Evolutionary conservation across 1,140 invertebrate species (phyloP), one percentile per base, ranked within the genome.

Genomic region (Geopemphigus sp.): DNA sequence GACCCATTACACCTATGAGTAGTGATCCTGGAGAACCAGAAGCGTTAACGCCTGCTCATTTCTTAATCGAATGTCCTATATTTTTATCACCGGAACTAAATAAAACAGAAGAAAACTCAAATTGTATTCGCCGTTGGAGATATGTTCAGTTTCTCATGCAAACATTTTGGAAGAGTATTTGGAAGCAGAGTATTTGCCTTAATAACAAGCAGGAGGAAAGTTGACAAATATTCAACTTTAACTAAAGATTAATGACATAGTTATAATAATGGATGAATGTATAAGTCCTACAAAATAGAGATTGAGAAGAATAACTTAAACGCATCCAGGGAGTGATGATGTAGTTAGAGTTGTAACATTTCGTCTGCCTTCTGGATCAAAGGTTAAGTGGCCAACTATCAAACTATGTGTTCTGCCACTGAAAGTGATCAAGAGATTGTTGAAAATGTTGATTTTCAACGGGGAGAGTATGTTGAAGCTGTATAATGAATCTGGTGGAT

Each of bases 321-420:
- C 11, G 5, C 39, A 45, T 45, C 39, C 39, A 45, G 39, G 39
- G 11, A 45, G 39, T 45, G 39, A 45, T 86, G 80, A 72, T 0
- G 32, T 83, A 0, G 81, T 84, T 0, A 32, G 84, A 32, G 45
- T 80, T 6, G 45, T 14, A 2, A 64, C 59, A n/a, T 1, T 66
- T 2, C 22, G 22, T 1, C 5, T 22, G 5, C 11, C 10, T 3
- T 24, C 22, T 12, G 56, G 56, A 15, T 4, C 12, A 2, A 12
- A 59, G 14, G 24, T 59, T 1, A 24, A 59, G 4, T 11, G 22
- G 0, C 22, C 56, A 24, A 12, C 11, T 5, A 22, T 24, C 1
- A 59, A 59, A 12, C 12, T 59, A 15, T 59, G 56, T 12, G 22
- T 11, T 0, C n/a, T 59, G n/a, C 56, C 56, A 59, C 12, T 5